Percentiles rank a stretch among this genome's conserved stretches.
Conservation (phyloP, 2,797 vertebrate species). For the Okamejei kenojei region DNA sequence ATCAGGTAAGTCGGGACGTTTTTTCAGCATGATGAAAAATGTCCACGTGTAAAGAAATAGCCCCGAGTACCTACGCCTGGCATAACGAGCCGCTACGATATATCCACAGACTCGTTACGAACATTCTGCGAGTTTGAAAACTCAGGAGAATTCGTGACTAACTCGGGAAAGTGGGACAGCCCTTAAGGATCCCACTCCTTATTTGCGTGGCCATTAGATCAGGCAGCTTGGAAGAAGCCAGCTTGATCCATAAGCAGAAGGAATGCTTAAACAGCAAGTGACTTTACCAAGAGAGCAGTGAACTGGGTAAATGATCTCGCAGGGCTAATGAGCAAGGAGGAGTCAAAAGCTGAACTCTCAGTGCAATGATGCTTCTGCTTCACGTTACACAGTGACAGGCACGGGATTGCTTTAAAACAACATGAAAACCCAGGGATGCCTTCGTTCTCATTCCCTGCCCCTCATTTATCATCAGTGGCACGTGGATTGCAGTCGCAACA, state of each 20-base stretch:
- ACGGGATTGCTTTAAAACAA: background rate
- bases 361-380: background rate
- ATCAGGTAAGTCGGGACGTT: no score
- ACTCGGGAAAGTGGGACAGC: no score
- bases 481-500: background rate
- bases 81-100: no score
- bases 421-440: background rate
- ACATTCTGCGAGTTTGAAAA: no score
- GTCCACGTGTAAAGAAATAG: no score
- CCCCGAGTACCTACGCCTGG: no score
- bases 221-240: background rate
- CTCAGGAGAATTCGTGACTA: no score
- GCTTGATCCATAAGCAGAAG: background rate
- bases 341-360: background rate
- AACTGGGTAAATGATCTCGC: background rate
- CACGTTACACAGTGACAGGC: background rate
- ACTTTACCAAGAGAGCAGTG: background rate
- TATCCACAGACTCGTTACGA: no score
- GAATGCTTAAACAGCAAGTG: background rate
- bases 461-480: conserved; percentile 17
- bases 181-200: background rate
- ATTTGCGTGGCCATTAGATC: no score
- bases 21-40: no score
- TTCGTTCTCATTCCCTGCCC: background rate
- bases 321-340: conserved; percentile 8